Evolutionary conservation across 2,888 invertebrate genomes (phyloP).

Genomic region (Drosophila niveifrons): DNA sequence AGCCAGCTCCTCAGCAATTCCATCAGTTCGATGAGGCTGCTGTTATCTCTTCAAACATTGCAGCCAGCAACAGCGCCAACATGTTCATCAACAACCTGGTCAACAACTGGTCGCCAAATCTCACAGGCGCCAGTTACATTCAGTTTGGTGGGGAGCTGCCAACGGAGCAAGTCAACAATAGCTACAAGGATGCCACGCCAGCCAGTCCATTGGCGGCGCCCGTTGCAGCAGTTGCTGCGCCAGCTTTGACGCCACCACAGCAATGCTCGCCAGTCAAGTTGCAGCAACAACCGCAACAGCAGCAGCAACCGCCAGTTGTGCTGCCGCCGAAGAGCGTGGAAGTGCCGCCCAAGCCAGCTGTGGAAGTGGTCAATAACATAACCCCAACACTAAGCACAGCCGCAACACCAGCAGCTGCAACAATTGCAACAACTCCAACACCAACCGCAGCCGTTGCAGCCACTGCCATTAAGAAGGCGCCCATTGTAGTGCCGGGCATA

Average conservation of each 20-base stretch:
- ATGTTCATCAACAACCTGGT: constrained; percentile 84
- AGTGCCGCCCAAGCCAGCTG: constrained; percentile 1
- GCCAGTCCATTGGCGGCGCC: constrained; percentile 17
- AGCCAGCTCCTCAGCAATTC: constrained; percentile 27
- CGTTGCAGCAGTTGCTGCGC: constrained; percentile 11
- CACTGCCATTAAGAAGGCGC: constrained; percentile 52
- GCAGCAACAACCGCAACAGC: constrained; percentile 33
- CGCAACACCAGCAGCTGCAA: constrained; percentile 28
- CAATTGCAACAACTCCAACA: constrained; percentile 26
- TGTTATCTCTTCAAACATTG: constrained; percentile 24
- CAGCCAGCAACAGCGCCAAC: constrained; percentile 71
- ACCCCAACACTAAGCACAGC: constrained; percentile 2
- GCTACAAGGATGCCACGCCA: constrained; percentile 37
- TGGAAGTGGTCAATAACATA: constrained; percentile 10
- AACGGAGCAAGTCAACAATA: constrained; percentile 45
- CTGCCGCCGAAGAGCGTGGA: constrained; percentile 27
- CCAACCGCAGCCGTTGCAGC: constrained; percentile 34
- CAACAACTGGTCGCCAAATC: constrained; percentile 84
- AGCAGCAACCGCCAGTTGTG: constrained; percentile 23
- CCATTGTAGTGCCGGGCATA: constrained; percentile 43
- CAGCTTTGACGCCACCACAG: constrained; percentile 20
- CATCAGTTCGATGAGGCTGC: constrained; percentile 57
- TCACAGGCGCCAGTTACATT: constrained; percentile 83
- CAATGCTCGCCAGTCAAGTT: constrained; percentile 36
- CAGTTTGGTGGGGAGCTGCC: constrained; percentile 73